phyloP scores from a whole-genome alignment of 1,140 invertebrate genomes.

The Drosophila parvula region DNA sequence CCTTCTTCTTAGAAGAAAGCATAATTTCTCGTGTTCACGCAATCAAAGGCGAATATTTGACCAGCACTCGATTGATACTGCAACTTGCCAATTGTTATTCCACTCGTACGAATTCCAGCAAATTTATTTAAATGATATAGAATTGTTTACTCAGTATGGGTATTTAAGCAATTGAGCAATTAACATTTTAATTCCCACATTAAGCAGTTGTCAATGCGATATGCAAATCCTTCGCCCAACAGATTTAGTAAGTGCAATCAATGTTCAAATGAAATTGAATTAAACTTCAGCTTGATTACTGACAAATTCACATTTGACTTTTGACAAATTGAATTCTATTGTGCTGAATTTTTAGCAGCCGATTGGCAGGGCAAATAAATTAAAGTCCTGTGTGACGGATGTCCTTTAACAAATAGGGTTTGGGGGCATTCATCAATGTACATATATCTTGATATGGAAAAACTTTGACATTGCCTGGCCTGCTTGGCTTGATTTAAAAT shows the following conservation, averaged over 20 bases:
- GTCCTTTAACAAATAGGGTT: conserved; percentile 11
- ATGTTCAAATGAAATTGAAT: conserved; percentile 43
- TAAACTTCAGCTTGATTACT: conserved; percentile 26
- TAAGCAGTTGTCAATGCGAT: conserved; percentile 39
- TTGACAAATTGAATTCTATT: conserved; percentile 41
- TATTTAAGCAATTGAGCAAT: conserved; percentile 19
- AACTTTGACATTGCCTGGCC: conserved; percentile 23
- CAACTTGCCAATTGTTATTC: background rate
- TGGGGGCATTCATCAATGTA: conserved; percentile 23
- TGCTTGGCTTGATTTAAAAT: conserved; percentile 45
- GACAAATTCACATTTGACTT: conserved; percentile 38
- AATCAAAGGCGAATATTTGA: background rate
- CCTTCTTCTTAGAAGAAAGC: background rate
- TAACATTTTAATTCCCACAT: conserved; percentile 27
- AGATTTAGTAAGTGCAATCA: conserved; percentile 29
- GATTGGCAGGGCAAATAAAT: conserved; percentile 20
- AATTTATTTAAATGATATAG: conserved; percentile 20
- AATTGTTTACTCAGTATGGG: conserved; percentile 1
- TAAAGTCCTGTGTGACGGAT: conserved; percentile 19
- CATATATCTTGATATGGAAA: conserved; percentile 29
- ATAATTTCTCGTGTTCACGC: background rate
- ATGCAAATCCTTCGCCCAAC: conserved; percentile 36
- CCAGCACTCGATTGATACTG: background rate
- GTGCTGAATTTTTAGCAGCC: conserved; percentile 23
- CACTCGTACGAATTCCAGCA: background rate